Evolutionary conservation across 2,888 invertebrate genomes (phyloP), one percentile per base, ranked within the genome.

Genomic region (Branchipolynoe longqiensis): DNA sequence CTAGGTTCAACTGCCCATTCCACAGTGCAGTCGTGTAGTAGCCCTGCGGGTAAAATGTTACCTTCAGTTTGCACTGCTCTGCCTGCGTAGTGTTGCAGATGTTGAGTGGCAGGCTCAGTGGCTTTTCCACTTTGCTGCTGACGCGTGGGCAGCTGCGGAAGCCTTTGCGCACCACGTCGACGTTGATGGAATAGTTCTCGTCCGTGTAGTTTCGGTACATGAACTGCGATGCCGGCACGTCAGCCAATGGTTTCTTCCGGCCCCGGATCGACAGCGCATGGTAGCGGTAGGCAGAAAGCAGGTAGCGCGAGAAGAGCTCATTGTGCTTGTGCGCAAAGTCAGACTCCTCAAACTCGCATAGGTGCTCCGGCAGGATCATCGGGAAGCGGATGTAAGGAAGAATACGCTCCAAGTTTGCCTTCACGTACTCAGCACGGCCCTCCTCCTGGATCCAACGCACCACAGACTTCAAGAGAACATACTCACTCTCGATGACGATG

Each of bases 361-460:
- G 93, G 93, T 99, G 97, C 84, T 96, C 95, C 0, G 98, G 97
- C 28, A 97, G 96, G 97, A 99, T 98, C 97, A 98, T 98, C 0
- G 98, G 97, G 94, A 98, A 99, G 89, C 97, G 95, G 87, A 97
- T 95, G 88, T 96, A 96, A 0, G 96, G 95, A 95, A 98, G 96
- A 93, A 88, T 96, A 85, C 4, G 86, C 88, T 0, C 62, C 81
- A 88, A 94, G 93, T 88, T 95, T 87, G 87, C 90, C 87, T 69
- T 84, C 41, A 85, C 78, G 31, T 82, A 90, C 41, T 95, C 94
- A 82, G 95, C 95, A 87, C 95, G 95, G 48, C 73, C 40, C 14
- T 58, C 62, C 18, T 54, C 31, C 87, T 95, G 95, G 87, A 98
- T 92, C 98, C 98, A 98, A 22, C 95, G 95, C 86, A 96, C 96